Conservation (phyloP, 2,113 vertebrate species). For the Trichomycterus rosablanca region DNA sequence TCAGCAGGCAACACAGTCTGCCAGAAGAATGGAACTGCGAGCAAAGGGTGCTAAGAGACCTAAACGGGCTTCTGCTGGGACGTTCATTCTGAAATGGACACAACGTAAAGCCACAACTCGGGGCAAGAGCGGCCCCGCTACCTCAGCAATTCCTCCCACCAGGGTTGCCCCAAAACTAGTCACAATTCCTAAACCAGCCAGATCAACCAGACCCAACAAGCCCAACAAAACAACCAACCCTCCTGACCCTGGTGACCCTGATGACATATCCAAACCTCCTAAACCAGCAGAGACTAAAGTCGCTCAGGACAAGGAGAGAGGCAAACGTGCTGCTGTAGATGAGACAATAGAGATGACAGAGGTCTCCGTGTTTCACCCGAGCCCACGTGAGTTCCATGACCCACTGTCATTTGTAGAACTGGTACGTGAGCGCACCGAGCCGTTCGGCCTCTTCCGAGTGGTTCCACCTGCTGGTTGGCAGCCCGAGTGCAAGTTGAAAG, state of each 20-base stretch:
- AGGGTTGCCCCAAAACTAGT: conserved; percentile 32
- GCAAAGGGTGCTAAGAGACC: conserved; percentile 59
- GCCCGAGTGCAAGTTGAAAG: conserved; percentile 87
- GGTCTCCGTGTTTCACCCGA: conserved; percentile 79
- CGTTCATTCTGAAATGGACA: conserved; percentile 71
- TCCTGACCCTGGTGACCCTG: conserved; percentile 13
- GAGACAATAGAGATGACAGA: conserved; percentile 75
- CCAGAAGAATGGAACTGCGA: conserved; percentile 8
- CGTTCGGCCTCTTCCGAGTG: conserved; percentile 81
- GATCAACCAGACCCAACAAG: conserved; percentile 19
- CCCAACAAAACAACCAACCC: conserved; percentile 11
- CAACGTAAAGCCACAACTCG: conserved; percentile 53
- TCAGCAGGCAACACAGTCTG: conserved; percentile 25
- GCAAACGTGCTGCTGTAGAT: conserved; percentile 65
- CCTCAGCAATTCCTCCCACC: conserved; percentile 71
- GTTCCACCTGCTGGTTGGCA: conserved; percentile 83
- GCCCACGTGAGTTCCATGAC: conserved; percentile 82
- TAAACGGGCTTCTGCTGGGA: conserved; percentile 69
- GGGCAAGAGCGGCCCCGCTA: conserved; percentile 69
- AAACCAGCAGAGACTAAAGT: conserved; percentile 71
- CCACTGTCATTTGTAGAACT: conserved; percentile 81
- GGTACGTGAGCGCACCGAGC: conserved; percentile 77
- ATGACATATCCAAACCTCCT: conserved; percentile 48
- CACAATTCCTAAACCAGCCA: conserved; percentile 41
- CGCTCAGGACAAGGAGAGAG: conserved; percentile 53